Evolutionary conservation across 2,797 vertebrate genomes (phyloP), one percentile per base, ranked within the genome.

Genomic region (Pristis pectinata): DNA sequence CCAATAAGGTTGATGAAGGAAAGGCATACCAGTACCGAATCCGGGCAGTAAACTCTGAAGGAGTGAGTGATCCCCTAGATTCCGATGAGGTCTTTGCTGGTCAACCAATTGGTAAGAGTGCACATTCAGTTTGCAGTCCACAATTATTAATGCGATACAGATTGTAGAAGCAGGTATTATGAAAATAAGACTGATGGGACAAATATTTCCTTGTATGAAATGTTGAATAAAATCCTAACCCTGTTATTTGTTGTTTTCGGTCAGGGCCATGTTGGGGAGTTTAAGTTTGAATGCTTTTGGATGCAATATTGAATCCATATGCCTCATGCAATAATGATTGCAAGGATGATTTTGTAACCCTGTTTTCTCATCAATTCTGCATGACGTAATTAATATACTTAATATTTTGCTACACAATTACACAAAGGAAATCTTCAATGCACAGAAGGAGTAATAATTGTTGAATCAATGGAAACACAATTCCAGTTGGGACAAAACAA

Each of bases 11-110:
- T 94, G 96, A 97, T 80, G 97, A 97, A 95, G 96, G 96, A 22
- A 96, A 97, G 95, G 95, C 95, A 49, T 97, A 96, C 95, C 96
- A 96, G 95, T 97, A 97, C 95, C 95, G 94, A 61, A 97, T 97
- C 95, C 37, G 95, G 94, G 96, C 96, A 0, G 94, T 97, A 95
- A 97, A 96, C 94, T 95, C 95, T 0, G 96, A 97, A 96, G 97
- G 96, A 94, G 94, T 95, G 87, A 97, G 96, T 0, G 95, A 98
- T 56, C 95, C 96, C 0, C 95, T 97, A 59, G 96, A 97, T 96
- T 97, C 96, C 0, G 96, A 97, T 15, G 96, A 98, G 94, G 95
- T 95, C 49, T 96, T 95, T 67, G 96, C 96, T 24, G 97, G 97
- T 95, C 96, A 97, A 30, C 95, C 96, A 56, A 91, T 96, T 95